Evolutionary conservation across 2,113 vertebrate species (phyloP), one percentile per base, ranked within the genome.

Genomic region (Brachyhypopomus occidentalis): DNA sequence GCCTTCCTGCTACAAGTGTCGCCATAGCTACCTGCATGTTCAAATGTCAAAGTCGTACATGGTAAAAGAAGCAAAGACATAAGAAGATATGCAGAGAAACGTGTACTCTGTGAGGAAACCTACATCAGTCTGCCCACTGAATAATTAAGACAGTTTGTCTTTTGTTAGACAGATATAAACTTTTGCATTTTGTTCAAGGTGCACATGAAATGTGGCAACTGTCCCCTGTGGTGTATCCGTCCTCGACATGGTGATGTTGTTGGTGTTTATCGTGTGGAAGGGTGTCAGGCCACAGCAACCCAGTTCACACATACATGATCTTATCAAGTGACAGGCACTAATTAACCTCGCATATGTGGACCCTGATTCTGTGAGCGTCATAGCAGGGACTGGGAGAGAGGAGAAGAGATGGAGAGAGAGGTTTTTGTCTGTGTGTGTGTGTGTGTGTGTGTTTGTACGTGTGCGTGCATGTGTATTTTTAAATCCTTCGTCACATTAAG

Each of bases 271-370:
- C 77, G 62, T 55, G 20, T 80, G 77, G 19, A 75, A 83, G 67
- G 59, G 52, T 12, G 20, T 58, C 80, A 84, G 16, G 14, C 30
- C 9, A 45, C 5, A 45, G 41, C 41, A 45, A 63, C 60, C 64
- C 67, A 69, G 73, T 22, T 73, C 83, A 69, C 71, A 45, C 86
- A 85, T 91, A 89, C 89, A 90, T 89, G 85, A 89, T 84, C 70
- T 63, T 4, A 83, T 84, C 56, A 81, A 55, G 25, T 56, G 83
- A 84, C 48, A 80, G 82, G 71, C 60, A 14, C 70, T 90, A 91
- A 92, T 91, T 89, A 87, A 72, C 85, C 45, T 62, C 79, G 86
- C 19, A 67, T 81, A 77, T 84, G 79, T 81, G 82, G 79, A 80
- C 77, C 70, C 89, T 41, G 58, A 16, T 72, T 63, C 22, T 67